Evolutionary conservation across 2,797 vertebrate species (phyloP).

Genomic region (Labroides dimidiatus): DNA sequence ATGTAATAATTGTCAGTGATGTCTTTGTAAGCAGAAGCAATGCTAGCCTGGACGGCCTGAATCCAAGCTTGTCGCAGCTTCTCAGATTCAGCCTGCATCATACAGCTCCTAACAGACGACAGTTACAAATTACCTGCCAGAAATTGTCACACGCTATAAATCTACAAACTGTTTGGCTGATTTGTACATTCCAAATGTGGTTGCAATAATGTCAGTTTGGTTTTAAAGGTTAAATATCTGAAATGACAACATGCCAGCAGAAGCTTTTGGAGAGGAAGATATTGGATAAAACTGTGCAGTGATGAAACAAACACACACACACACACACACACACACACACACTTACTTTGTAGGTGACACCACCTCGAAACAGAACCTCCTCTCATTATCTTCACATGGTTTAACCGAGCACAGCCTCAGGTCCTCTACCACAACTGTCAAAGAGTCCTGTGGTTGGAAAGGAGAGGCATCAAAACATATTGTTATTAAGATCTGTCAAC

Average conservation of each 20-base stretch:
- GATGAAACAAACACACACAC: background rate
- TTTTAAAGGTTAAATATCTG: background rate
- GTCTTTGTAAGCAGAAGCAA: constrained; percentile 95
- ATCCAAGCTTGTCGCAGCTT: constrained; percentile 97
- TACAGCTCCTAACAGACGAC: constrained; percentile 89
- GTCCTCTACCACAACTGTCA: constrained; percentile 97
- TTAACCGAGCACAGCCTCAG: constrained; percentile 96
- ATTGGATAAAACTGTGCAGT: background rate
- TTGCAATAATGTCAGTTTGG: background rate
- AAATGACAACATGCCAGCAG: background rate
- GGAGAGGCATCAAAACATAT: constrained; percentile 22
- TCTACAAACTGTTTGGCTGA: background rate
- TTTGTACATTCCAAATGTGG: background rate
- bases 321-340: constrained; percentile 54
- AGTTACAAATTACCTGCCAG: background rate
- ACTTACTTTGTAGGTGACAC: constrained; percentile 98
- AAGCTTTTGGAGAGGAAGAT: background rate
- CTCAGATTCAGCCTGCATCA: constrained; percentile 97
- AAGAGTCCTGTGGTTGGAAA: constrained; percentile 84
- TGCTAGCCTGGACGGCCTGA: constrained; percentile 97
- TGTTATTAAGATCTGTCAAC: too few relatives aligned
- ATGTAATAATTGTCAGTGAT: constrained; percentile 92
- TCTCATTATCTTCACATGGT: constrained; percentile 95
- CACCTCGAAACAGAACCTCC: constrained; percentile 98
- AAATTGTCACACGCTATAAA: background rate